A percentile compares a stretch with the other conserved stretches of the same genome.
These are phyloP conservation scores for Apantesis nais DNA, from an alignment of 2,888 invertebrate species.

Conservation along the genomic window DNA sequence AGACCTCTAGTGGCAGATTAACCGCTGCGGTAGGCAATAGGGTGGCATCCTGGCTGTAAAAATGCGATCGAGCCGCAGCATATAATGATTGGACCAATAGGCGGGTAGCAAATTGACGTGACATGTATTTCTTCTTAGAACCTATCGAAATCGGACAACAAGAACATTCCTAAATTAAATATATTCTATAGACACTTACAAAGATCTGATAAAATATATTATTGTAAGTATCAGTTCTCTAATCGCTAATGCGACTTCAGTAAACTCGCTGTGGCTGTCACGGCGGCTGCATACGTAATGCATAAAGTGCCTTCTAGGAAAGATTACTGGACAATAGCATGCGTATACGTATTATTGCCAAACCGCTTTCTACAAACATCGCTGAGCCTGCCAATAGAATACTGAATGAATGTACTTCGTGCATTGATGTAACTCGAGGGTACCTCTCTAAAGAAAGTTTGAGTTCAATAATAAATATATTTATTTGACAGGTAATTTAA, in stretches of 20 bases:
- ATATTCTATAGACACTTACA: not conserved
- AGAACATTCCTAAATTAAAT: not conserved
- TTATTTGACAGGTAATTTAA: conserved; percentile 1
- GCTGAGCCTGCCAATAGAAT: conserved; percentile 66
- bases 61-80: too few species aligned
- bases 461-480: conserved; percentile 16
- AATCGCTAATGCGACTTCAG: conserved; percentile 38
- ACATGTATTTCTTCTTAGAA: not conserved
- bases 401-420: conserved; percentile 62
- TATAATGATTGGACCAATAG: too few species aligned
- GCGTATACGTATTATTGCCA: conserved; percentile 79
- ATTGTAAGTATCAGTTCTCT: conserved; percentile 23
- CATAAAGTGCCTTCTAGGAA: conserved; percentile 80
- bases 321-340: conserved; percentile 81
- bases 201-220: conserved; percentile 15
- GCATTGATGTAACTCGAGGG: conserved; percentile 52
- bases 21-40: too few species aligned
- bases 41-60: too few species aligned
- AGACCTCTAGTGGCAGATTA: too few species aligned
- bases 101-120: not conserved
- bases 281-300: conserved; percentile 67
- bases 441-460: conserved; percentile 37
- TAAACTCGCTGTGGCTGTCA: conserved; percentile 65
- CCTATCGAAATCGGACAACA: not conserved
- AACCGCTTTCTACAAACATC: conserved; percentile 83